Conservation (phyloP, 1,140 invertebrate genomes). For the Megalonaias nervosa region DNA sequence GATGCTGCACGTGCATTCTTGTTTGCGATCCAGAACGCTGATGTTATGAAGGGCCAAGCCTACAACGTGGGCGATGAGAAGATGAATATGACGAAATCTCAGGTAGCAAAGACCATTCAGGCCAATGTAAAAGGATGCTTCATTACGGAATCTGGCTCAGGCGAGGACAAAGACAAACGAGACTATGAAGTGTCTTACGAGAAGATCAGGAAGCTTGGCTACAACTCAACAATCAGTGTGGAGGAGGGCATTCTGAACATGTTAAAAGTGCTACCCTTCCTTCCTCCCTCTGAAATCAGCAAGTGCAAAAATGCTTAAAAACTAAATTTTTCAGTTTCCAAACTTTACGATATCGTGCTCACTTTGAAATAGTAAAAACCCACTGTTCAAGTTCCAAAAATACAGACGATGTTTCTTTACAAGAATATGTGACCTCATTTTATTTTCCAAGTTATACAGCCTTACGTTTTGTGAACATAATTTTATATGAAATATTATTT, state of each 20-base stretch:
- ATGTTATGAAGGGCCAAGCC: constrained; percentile 37
- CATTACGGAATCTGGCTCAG: constrained; percentile 39
- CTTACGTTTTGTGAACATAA: no score
- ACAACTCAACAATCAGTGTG: constrained; percentile 44
- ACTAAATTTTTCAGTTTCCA: no score
- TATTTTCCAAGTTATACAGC: no score
- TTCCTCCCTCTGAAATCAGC: constrained; percentile 31
- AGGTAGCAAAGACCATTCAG: constrained; percentile 52
- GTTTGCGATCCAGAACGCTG: constrained; percentile 49
- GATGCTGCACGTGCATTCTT: constrained; percentile 61
- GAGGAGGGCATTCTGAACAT: constrained; percentile 48
- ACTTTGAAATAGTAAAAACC: no score
- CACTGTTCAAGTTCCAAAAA: no score
- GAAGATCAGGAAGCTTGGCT: constrained; percentile 52
- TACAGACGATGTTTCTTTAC: no score
- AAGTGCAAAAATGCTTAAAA: constrained; percentile 48
- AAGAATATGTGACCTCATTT: no score
- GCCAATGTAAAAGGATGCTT: constrained; percentile 39
- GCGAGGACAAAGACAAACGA: constrained; percentile 56
- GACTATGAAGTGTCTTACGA: constrained; percentile 4
- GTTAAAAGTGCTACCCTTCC: constrained; percentile 46
- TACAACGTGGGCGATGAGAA: constrained; percentile 41
- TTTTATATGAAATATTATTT: no score
- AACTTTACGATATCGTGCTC: no score
- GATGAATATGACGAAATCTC: constrained; percentile 58